These are phyloP conservation scores for Chrysopilus asiliformis DNA, from an alignment of 2,888 invertebrate species.

Conservation along the genomic window DNA sequence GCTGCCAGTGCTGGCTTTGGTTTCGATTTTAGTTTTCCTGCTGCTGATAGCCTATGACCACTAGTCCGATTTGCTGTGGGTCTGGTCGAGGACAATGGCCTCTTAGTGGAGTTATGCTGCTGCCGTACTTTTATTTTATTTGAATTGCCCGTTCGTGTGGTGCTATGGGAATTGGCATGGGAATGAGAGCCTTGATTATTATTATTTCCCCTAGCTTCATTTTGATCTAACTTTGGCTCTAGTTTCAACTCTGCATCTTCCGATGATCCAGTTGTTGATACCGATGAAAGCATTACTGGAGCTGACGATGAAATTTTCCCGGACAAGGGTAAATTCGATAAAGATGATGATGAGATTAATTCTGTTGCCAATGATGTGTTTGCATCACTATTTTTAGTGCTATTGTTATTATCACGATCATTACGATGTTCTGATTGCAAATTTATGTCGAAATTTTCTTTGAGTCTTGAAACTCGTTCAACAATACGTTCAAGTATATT, in stretches of 20 bases:
- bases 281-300: too few relatives aligned
- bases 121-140: constrained; percentile 1
- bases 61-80: constrained; percentile 4
- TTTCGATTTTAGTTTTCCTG: too few relatives aligned
- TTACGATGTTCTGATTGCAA: constrained; percentile 3
- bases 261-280: too few relatives aligned
- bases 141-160: not conserved
- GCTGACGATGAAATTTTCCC: too few relatives aligned
- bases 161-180: not conserved
- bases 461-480: constrained; percentile 33
- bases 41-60: not conserved
- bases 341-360: too few relatives aligned
- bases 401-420: not conserved
- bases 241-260: too few relatives aligned
- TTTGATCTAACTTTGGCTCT: constrained; percentile 1
- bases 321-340: too few relatives aligned
- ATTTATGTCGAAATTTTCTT: constrained; percentile 24
- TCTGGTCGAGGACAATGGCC: constrained; percentile 3
- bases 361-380: too few relatives aligned
- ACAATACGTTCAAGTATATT: constrained; percentile 34
- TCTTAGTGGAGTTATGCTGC: constrained; percentile 7
- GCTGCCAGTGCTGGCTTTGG: not conserved
- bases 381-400: too few relatives aligned
- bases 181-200: not conserved
- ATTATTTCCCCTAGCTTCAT: not conserved